phyloP scores from a whole-genome alignment of 1,140 invertebrate genomes.

The Arctopsyche grandis region DNA sequence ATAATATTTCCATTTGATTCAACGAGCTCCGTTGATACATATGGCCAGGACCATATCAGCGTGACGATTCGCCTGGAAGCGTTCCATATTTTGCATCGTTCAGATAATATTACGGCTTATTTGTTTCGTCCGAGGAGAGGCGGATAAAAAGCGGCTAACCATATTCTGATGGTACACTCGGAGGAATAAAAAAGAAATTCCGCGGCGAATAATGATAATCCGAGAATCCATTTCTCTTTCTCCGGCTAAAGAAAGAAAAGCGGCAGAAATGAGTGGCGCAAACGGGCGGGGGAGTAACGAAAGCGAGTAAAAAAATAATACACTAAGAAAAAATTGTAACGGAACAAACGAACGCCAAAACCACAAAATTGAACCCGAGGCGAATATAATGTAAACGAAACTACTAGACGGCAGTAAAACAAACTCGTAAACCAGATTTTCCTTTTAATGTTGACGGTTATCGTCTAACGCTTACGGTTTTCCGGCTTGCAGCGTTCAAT shows the following conservation, averaged over 20 bases:
- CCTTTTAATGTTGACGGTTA: neutral
- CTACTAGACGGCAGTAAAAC: neutral
- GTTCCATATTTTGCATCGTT: constrained; percentile 45
- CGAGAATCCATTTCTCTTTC: constrained; percentile 24
- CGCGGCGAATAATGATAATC: constrained; percentile 35
- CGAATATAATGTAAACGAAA: constrained; percentile 20
- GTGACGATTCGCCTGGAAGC: constrained; percentile 41
- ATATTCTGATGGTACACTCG: constrained; percentile 39
- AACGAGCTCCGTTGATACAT: constrained; percentile 24
- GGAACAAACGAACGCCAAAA: constrained; percentile 9
- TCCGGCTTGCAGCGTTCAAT: neutral
- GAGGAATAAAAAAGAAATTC: constrained; percentile 33
- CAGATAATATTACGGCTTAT: constrained; percentile 44
- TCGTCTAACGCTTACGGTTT: constrained; percentile 1
- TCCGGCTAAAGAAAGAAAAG: neutral
- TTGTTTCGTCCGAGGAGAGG: constrained; percentile 30
- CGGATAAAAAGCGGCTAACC: constrained; percentile 39
- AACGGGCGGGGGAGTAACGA: neutral
- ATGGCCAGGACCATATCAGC: neutral
- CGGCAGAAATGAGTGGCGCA: neutral
- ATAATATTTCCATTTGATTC: constrained; percentile 41
- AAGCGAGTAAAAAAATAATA: neutral
- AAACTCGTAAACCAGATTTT: constrained; percentile 10
- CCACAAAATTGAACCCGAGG: neutral
- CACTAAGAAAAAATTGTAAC: neutral